Evolutionary conservation across 2,113 vertebrate genomes (phyloP), one percentile per base, ranked within the genome.

Genomic region (Charadrius vociferus): DNA sequence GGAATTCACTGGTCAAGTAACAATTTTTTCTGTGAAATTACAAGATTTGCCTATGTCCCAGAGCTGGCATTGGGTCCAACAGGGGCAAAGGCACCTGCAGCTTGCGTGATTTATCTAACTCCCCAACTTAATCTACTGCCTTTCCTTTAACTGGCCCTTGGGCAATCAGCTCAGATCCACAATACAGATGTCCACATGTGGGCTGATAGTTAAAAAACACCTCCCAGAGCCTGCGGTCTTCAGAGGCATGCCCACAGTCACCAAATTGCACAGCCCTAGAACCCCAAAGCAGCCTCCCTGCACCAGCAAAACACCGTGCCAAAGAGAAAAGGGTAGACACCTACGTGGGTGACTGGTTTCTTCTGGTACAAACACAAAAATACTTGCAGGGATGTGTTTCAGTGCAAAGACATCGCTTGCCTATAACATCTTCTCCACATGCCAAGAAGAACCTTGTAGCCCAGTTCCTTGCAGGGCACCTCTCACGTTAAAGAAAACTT

Each of bases 401-500:
- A 52, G 50, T 45, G 37, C 37, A 70, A 67, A 26, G 26, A 14
- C 27, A 11, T 59, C 5, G 1, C 20, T 78, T 83, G 24, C 32
- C 17, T 63, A 17, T 5, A 80, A n/a, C 10, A 6, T 17, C 77
- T 88, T 83, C 52, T 90, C 41, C 19, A 50, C 13, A 18, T 55
- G 23, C 41, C 47, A 72, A 70, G 5, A 74, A 81, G 53, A 77
- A 49, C 7, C 18, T 63, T 36, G 59, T 58, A 41, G 10, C 27
- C 2, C 11, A 59, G 82, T 34, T 85, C 74, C 71, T 43, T 86
- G 47, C 37, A 81, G 39, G 72, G 75, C 49, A 93, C 47, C 43
- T 86, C 61, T 90, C 59, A 66, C 19, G 5, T 41, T 84, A 39
- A 79, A 95, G 82, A 95, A 95, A 88, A 72, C 30, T 86, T 95